Conservation (phyloP, 2,113 vertebrate species). For the Falcunculus frontatus region DNA sequence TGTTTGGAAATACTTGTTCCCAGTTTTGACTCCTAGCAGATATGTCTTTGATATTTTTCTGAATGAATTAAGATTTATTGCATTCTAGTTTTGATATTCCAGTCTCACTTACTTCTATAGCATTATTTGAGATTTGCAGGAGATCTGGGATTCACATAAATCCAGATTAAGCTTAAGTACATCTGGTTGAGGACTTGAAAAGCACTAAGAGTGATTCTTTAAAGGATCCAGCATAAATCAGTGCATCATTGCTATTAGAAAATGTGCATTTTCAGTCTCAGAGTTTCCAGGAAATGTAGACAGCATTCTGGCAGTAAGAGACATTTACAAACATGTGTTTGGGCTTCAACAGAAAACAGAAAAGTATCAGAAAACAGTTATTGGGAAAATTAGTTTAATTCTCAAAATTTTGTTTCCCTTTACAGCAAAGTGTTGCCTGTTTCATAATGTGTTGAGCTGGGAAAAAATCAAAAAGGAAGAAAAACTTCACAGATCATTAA, state of each 20-base stretch:
- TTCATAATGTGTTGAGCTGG: background rate
- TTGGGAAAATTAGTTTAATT: background rate
- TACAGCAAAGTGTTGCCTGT: background rate
- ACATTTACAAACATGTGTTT: background rate
- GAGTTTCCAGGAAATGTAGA: background rate
- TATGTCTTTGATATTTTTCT: background rate
- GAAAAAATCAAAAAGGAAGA: background rate
- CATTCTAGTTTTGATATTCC: background rate
- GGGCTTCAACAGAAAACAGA: background rate
- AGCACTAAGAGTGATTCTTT: background rate
- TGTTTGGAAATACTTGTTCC: background rate
- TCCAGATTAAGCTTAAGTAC: background rate
- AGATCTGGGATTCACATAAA: background rate
- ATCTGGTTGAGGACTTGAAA: background rate
- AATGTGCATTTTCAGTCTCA: background rate
- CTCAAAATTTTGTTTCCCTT: background rate
- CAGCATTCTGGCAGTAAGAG: background rate
- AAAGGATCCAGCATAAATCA: background rate
- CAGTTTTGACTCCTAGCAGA: background rate
- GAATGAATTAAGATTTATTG: background rate
- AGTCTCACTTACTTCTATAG: background rate
- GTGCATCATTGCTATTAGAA: background rate
- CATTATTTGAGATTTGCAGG: background rate
- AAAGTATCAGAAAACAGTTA: background rate
- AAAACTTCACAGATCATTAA: background rate